Evolutionary conservation across 2,888 invertebrate genomes (phyloP), one percentile per base, ranked within the genome.

Genomic region (Synergus gifuensis): DNA sequence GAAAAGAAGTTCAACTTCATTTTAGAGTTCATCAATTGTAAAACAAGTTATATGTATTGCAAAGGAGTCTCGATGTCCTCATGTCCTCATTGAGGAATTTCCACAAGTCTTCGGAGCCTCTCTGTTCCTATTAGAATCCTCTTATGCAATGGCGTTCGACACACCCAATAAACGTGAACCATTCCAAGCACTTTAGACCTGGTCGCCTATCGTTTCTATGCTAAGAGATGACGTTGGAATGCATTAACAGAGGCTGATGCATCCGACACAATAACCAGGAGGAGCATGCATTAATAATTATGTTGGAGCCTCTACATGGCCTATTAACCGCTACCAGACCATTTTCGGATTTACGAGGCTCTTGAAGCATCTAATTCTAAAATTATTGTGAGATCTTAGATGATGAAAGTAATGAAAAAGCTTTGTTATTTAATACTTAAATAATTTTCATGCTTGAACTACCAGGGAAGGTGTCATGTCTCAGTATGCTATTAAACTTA

Each of bases 231-330:
- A 78, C 58, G 66, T 67, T 78, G 67, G 77, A 44, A 63, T 78
- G 67, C 77, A 78, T 78, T 78, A 67, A 58, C 58, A 66, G 18
- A 78, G 66, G 42, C 77, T 78, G 67, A 67, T 78, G 78, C 78
- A 69, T 36, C 78, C 58, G 40, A 60, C 28, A 78, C 69, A 78
- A 78, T 78, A 67, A 78, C 54, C 66, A 14, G 58, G 78, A 62
- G 58, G 67, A 69, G 69, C 78, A 69, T 78, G 78, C 67, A 78
- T 62, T 78, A 78, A 73, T 73, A 73, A 78, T 78, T 69, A 78
- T 44, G 42, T 36, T 69, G 58, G n/a, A 42, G 62, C 58, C 42
- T 78, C 76, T 18, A 78, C 69, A 69, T 62, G 67, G 22, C 78
- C 77, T 62, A 58, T 62, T 78, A 78, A 44, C 78, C 22, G 18